Percentiles rank a stretch among this genome's conserved stretches.
Evolutionary conservation across 2,888 invertebrate genomes (phyloP).

Genomic region (Plebejus argus): DNA sequence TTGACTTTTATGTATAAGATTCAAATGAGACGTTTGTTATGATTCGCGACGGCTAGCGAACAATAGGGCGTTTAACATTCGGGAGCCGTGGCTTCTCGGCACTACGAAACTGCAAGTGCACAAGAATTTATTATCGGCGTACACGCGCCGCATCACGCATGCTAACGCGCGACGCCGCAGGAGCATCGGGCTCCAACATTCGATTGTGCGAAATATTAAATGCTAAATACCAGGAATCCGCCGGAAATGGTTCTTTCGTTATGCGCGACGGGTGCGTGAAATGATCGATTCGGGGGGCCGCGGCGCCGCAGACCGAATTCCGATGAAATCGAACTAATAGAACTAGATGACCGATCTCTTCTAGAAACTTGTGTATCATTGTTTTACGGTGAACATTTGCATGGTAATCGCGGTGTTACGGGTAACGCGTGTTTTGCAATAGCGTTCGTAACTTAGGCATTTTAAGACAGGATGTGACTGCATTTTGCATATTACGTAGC

Average conservation of each 20-base stretch:
- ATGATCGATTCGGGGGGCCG: conserved; percentile 63
- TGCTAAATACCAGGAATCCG: conserved; percentile 66
- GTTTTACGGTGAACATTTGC: not conserved
- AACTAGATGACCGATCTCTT: conserved; percentile 38
- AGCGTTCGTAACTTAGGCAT: conserved; percentile 11
- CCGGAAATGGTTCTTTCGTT: conserved; percentile 74
- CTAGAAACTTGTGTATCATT: not conserved
- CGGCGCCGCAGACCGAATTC: conserved; percentile 55
- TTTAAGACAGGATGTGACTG: not conserved
- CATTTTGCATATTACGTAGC: conserved; percentile 8
- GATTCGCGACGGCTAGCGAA: conserved; percentile 40
- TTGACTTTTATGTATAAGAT: conserved; percentile 3
- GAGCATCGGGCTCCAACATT: conserved; percentile 54
- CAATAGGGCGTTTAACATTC: conserved; percentile 70
- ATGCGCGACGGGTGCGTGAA: conserved; percentile 69
- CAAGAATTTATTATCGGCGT: conserved; percentile 73
- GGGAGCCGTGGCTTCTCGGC: conserved; percentile 73
- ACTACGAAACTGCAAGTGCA: conserved; percentile 78
- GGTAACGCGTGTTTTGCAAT: not conserved
- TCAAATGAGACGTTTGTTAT: conserved; percentile 20
- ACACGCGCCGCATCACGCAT: conserved; percentile 72
- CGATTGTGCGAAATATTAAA: conserved; percentile 55
- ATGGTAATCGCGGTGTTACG: not conserved
- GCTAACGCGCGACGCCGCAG: conserved; percentile 55
- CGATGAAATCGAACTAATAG: conserved; percentile 60